Conservation (phyloP, 2,113 vertebrate genomes). For the Corythoichthys haematopterus region DNA sequence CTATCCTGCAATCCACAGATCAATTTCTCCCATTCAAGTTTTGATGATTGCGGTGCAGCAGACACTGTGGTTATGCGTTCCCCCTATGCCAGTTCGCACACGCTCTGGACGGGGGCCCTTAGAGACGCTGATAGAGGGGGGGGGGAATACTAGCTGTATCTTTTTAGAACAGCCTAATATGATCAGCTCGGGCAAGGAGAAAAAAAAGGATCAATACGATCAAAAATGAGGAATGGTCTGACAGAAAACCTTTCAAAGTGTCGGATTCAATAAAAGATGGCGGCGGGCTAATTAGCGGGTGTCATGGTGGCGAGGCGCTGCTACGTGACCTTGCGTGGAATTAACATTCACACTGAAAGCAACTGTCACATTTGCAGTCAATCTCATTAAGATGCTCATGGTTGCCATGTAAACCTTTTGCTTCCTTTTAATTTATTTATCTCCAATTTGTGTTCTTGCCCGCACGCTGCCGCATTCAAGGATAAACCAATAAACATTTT, state of each 20-base stretch:
- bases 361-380: conserved; percentile 8
- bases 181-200: conserved; percentile 21
- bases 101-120: conserved; percentile 44
- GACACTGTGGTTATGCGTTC: conserved; percentile 50
- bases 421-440: not conserved
- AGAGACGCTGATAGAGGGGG: conserved; percentile 20
- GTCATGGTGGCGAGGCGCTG: conserved; percentile 39
- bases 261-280: conserved; percentile 63
- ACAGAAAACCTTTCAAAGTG: conserved; percentile 61
- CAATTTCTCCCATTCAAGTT: conserved; percentile 53
- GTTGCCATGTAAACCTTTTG: not conserved
- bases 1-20: conserved; percentile 52
- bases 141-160: conserved; percentile 28
- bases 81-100: conserved; percentile 43
- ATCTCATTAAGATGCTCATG: not conserved
- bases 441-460: not conserved
- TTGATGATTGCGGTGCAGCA: conserved; percentile 60
- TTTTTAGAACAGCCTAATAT: conserved; percentile 52
- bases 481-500: not conserved
- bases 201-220: conserved; percentile 56
- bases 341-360: conserved; percentile 29
- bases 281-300: conserved; percentile 48
- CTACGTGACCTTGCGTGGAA: conserved; percentile 39
- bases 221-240: conserved; percentile 57
- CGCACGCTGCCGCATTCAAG: not conserved